Evolutionary conservation across 1,140 invertebrate genomes (phyloP), one percentile per base, ranked within the genome.

Genomic region (Scaptomyza pallida): DNA sequence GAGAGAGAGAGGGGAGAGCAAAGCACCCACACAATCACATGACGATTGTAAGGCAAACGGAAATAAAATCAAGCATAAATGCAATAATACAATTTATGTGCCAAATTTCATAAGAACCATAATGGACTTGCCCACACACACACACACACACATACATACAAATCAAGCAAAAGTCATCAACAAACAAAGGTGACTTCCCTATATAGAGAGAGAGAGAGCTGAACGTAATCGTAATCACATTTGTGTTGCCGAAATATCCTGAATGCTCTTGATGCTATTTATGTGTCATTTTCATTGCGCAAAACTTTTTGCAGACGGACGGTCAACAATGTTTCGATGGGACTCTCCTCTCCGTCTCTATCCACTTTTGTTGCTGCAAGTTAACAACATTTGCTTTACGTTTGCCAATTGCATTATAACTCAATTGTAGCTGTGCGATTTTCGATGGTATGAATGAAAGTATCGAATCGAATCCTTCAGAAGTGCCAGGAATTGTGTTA

Each of bases 1-100:
- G n/a, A n/a, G n/a, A n/a, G n/a, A n/a, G n/a, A n/a, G n/a, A n/a
- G n/a, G n/a, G n/a, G n/a, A n/a, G n/a, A 50, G 51, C 43, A 48
- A 70, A 48, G 44, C 51, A 48, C 17, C 43, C 50, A 64, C 73
- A 88, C 81, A 86, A 86, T 78, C 81, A 73, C 62, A 57, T 52
- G 62, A 54, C 67, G 61, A 77, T 77, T 74, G 75, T 73, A 44
- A 55, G 59, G 69, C 51, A 62, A 70, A 75, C 72, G 80, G 81
- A 89, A 89, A 89, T 89, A 89, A 89, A 89, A 89, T 89, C 86
- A 89, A 89, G 81, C 86, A 86, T 78, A 89, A 89, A 89, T 89
- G 86, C 81, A 89, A 89, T 89, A 89, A 89, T 86, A 89, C 86
- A 88, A 89, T 89, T 89, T 89, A 89, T 89, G 83, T 78, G 83